Percentiles rank a stretch among this genome's conserved stretches.
Evolutionary conservation across 2,113 vertebrate species (phyloP).

Genomic region (Pteruthius melanotis): DNA sequence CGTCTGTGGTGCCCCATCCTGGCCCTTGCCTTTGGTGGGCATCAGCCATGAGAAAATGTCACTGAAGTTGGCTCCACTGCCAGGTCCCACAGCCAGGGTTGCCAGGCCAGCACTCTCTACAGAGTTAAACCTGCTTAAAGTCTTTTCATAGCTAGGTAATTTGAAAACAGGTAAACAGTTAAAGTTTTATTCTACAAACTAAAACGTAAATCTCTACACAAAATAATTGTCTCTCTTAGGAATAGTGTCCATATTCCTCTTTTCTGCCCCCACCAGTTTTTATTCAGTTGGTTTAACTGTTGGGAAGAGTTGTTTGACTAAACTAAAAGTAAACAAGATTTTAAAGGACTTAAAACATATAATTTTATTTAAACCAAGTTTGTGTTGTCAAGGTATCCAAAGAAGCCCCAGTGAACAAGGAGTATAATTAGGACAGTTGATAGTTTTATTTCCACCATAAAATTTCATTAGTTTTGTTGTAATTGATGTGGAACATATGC

Average conservation of each 20-base stretch:
- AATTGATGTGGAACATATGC: not conserved
- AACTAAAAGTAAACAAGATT: not conserved
- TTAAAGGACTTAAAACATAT: not conserved
- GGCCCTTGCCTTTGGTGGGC: not conserved
- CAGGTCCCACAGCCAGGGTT: not conserved
- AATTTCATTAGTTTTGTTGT: not conserved
- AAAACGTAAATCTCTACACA: not conserved
- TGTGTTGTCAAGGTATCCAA: not conserved
- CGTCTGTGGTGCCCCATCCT: rapidly evolving
- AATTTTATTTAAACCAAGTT: not conserved
- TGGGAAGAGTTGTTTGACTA: not conserved
- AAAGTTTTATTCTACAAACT: not conserved
- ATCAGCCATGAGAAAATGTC: no score
- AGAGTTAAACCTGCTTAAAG: not conserved
- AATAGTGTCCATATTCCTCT: not conserved
- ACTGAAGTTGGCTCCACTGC: rapidly evolving
- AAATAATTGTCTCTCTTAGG: not conserved
- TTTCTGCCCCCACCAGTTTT: not conserved
- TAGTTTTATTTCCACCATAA: not conserved
- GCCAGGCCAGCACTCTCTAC: not conserved
- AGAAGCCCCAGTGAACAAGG: not conserved
- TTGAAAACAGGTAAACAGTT: not conserved
- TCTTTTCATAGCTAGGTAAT: not conserved
- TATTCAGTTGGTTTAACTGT: not conserved
- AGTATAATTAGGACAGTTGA: not conserved